Conservation (phyloP, 2,888 invertebrate species). For the Sphaerophoria rueppellii region DNA sequence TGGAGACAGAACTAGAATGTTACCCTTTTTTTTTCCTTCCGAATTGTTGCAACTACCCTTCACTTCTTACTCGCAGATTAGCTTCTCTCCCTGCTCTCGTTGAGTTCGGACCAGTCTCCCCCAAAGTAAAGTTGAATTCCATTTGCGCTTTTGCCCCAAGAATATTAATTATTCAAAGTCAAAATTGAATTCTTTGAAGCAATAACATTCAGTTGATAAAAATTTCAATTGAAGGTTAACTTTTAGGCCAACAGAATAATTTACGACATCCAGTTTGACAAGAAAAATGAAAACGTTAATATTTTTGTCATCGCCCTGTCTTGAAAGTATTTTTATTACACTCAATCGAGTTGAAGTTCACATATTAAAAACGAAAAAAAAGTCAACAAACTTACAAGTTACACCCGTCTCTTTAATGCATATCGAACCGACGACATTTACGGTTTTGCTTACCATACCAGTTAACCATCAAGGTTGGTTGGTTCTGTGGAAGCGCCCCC, state of each 20-base stretch:
- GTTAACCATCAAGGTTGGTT: background rate
- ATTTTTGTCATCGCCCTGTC: background rate
- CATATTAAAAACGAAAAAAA: background rate
- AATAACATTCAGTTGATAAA: background rate
- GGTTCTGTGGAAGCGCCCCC: background rate
- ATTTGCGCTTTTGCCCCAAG: too few relatives aligned
- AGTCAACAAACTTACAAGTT: slow-evolving; percentile 8
- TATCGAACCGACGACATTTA: background rate
- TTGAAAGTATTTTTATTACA: background rate
- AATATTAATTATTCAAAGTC: too few relatives aligned
- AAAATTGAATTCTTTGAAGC: too few relatives aligned
- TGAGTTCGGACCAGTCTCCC: too few relatives aligned
- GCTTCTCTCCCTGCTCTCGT: too few relatives aligned
- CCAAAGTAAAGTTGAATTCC: too few relatives aligned
- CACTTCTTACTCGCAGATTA: too few relatives aligned
- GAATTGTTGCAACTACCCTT: too few relatives aligned
- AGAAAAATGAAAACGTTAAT: background rate
- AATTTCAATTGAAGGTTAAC: slow-evolving; percentile 5
- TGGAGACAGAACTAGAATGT: too few relatives aligned
- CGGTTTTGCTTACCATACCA: background rate
- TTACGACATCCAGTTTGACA: background rate
- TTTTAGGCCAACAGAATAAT: background rate
- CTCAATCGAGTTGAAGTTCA: background rate
- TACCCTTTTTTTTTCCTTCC: too few relatives aligned
- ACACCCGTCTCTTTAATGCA: background rate